Percentiles rank a stretch among this genome's conserved stretches.
Evolutionary conservation across 2,888 invertebrate species (phyloP).

Genomic region (Coenonympha arcania): DNA sequence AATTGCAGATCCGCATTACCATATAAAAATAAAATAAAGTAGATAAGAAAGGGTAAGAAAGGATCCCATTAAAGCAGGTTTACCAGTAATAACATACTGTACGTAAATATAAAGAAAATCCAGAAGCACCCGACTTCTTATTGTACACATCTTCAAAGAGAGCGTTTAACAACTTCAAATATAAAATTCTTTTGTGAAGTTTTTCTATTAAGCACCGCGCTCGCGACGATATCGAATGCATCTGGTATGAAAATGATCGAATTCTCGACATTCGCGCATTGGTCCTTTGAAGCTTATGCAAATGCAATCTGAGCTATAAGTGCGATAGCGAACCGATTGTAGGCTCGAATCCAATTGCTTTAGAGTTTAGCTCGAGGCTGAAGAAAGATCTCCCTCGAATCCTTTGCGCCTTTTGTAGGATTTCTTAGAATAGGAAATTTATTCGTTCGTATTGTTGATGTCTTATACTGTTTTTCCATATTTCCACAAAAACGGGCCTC

Average conservation of each 20-base stretch:
- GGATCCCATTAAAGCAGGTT: conserved; percentile 3
- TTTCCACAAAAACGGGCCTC: background rate
- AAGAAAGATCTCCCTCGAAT: conserved; percentile 18
- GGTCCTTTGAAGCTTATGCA: conserved; percentile 26
- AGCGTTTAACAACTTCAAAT: conserved; percentile 8
- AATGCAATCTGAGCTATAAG: conserved; percentile 22
- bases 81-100: conserved; percentile 17
- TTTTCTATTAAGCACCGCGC: conserved; percentile 11
- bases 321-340: conserved; percentile 8
- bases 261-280: conserved; percentile 24
- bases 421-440: conserved; percentile 6
- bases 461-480: background rate
- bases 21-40: background rate
- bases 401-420: conserved; percentile 3
- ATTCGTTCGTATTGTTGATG: background rate
- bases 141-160: conserved; percentile 7
- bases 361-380: conserved; percentile 18
- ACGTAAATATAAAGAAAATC: conserved; percentile 13
- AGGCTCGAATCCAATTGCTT: conserved; percentile 17
- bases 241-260: conserved; percentile 23
- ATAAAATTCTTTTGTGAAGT: conserved; percentile 16
- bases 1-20: background rate
- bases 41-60: background rate
- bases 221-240: conserved; percentile 16
- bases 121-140: conserved; percentile 13